phyloP scores from a whole-genome alignment of 2,797 vertebrate species.

The Aphelocoma californica region DNA sequence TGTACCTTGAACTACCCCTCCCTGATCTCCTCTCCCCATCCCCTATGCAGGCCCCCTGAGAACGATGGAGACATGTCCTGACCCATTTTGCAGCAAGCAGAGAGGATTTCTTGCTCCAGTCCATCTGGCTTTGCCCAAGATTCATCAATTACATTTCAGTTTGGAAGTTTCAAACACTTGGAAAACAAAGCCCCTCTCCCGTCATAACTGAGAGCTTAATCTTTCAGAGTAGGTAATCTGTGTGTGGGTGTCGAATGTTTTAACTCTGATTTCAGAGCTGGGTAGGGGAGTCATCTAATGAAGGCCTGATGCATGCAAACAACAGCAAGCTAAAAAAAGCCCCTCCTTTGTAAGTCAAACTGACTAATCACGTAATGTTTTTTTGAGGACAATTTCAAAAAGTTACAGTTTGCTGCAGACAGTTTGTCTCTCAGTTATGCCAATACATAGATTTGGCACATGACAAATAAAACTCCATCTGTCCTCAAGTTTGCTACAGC shows the following conservation, averaged over 20 bases:
- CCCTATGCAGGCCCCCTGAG: not conserved
- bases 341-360: not conserved
- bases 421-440: not conserved
- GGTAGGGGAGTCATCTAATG: not conserved
- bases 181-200: not conserved
- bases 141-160: not conserved
- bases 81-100: not conserved
- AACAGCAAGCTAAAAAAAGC: conserved; percentile 12
- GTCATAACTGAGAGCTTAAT: not conserved
- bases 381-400: conserved; percentile 13
- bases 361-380: not conserved
- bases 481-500: not conserved
- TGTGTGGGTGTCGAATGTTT: not conserved
- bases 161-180: not conserved
- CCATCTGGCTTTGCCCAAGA: not conserved
- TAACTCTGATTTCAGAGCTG: not conserved
- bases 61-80: fast-evolving
- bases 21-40: not conserved
- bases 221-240: not conserved
- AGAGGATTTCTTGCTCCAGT: not conserved
- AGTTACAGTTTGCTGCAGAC: conserved; percentile 25
- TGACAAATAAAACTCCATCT: conserved; percentile 22
- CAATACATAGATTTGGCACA: not conserved
- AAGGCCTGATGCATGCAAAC: not conserved
- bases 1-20: not conserved